Base-by-base conservation (phyloP, 2,888 invertebrate species). In the Thelaira solivaga region DNA sequence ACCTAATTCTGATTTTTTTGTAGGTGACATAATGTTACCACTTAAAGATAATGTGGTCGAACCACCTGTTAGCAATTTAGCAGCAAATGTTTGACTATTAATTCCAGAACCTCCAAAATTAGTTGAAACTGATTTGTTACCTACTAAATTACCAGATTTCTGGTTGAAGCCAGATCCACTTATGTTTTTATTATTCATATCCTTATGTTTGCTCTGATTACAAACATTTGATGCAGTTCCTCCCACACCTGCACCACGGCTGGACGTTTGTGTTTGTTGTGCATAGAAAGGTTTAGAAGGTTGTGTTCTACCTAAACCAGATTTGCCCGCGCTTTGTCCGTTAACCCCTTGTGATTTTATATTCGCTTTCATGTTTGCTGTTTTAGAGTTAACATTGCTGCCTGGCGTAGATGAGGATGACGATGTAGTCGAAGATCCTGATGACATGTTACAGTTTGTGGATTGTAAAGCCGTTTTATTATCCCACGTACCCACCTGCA, bases 121-220 rank as follows among this genome's bases (percentile, higher is more conserved):
- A 51, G 45, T 41, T 4, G 45, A 18, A n/a, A 20, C 6, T 2
- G 57, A 18, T 39, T 74, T 74, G 8, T 20, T 22, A 2, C 34
- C 11, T 20, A 41, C 18, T 90, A 7, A 91, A 91, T 82, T 91
- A 91, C 1, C 91, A 91, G 89, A 91, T 91, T 13, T 91, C 91
- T 5, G 91, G 91, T 82, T 91, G 31, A 62, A 61, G 5, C 61
- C 53, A 1, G 34, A 10, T 7, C 49, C 65, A 16, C 34, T 31
- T 11, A 68, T 13, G 4, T 20, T 41, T 13, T 68, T 77, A 22
- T 31, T 34, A 84, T 43, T 20, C 41, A 75, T 76, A 26, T 83
- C 79, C 57, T 82, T 81, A 62, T 74, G 59, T 69, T 80, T 72
- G 2, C 36, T 18, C 39, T 78, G 78, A 65, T 39, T 74, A 22